Conservation (phyloP, 2,113 vertebrate species). For the Cacatua alba region DNA sequence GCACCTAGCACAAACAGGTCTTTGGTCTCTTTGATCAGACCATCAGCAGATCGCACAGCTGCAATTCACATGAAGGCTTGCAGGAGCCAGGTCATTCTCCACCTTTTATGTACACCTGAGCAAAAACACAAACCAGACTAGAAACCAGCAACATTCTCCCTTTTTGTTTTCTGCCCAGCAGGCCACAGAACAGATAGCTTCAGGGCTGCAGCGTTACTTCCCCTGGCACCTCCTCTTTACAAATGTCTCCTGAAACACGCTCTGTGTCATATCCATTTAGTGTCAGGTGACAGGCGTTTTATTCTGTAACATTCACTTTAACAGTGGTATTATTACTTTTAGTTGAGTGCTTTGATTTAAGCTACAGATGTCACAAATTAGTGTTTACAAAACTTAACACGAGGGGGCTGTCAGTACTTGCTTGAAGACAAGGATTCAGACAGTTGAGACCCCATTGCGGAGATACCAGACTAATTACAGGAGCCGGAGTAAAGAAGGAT, state of each 20-base stretch:
- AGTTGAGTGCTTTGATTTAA: slow-evolving; percentile 64
- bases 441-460: slow-evolving; percentile 17
- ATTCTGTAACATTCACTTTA: slow-evolving; percentile 15
- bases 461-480: slow-evolving; percentile 4
- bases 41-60: background rate
- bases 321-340: slow-evolving; percentile 57
- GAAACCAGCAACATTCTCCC: background rate
- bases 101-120: background rate
- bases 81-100: background rate
- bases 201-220: background rate
- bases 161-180: background rate
- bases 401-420: slow-evolving; percentile 69
- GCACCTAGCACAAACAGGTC: rapidly evolving
- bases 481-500: background rate
- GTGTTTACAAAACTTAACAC: slow-evolving; percentile 70
- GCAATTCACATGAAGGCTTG: background rate
- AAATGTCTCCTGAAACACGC: background rate
- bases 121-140: background rate
- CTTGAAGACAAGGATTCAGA: slow-evolving; percentile 19
- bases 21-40: background rate
- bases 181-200: background rate
- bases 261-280: slow-evolving; percentile 4
- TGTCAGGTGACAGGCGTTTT: slow-evolving; percentile 12
- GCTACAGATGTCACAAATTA: slow-evolving; percentile 66
- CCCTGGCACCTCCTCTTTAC: slow-evolving; percentile 16